Evolutionary conservation across 1,140 invertebrate genomes (phyloP), one percentile per base, ranked within the genome.

Genomic region (Drosophila biarmipes): DNA sequence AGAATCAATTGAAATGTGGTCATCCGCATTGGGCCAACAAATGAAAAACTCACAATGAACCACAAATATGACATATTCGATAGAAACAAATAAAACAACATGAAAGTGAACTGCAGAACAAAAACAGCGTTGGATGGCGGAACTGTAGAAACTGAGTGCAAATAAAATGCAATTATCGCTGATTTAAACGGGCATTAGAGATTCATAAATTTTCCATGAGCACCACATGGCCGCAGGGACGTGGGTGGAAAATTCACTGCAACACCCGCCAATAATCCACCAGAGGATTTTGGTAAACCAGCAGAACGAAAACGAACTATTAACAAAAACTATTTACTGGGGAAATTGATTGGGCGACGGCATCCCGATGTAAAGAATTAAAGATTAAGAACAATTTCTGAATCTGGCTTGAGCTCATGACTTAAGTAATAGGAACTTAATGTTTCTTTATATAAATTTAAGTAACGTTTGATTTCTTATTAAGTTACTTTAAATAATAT

Each of bases 1-100:
- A 86, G 75, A 86, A 86, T 87, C 82, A 86, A 87, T 86, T 87
- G 64, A 45, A 64, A 56, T 78, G 81, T 27, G 82, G 82, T 87
- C 58, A 46, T 68, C 42, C 43, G 63, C 27, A 11, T n/a, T n/a
- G 45, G 42, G 64, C 54, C 58, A 69, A 46, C 8, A 38, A 34
- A 51, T 55, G 19, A 48, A 48, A 64, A 40, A 61, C 43, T 7
- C 49, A 53, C 62, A 67, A 66, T 49, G 52, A 66, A 56, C 84
- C 84, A 73, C 79, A 79, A 82, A 76, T 79, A 69, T 87, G 79
- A 69, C 54, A 76, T 58, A 59, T 59, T 46, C 43, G 4, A 34
- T 37, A 61, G 43, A 14, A 42, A 15, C 40, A 62, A 78, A 17
- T 38, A 21, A 34, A 49, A 31, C 62, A 38, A 17, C 24, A 38